phyloP scores from a whole-genome alignment of 2,797 vertebrate genomes.

The Enteromius argenteus region DNA sequence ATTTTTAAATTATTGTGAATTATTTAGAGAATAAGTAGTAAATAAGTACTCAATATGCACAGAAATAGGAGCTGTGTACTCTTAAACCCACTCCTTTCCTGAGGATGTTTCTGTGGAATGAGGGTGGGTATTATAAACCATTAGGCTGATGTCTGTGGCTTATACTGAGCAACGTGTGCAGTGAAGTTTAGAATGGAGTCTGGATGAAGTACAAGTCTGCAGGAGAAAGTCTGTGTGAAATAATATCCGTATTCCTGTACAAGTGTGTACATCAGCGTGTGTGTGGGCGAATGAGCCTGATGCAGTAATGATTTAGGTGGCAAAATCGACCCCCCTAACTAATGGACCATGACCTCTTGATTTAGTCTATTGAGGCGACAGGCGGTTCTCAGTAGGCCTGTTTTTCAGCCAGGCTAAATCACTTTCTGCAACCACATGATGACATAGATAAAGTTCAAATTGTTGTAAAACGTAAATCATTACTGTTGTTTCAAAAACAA shows the following conservation, averaged over 20 bases:
- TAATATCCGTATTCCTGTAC: slow-evolving; percentile 58
- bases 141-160: slow-evolving; percentile 77
- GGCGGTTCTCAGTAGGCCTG: slow-evolving; percentile 60
- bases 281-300: slow-evolving; percentile 32
- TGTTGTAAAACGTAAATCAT: background rate
- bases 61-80: slow-evolving; percentile 61
- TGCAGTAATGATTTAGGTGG: slow-evolving; percentile 62
- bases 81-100: slow-evolving; percentile 58
- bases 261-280: slow-evolving; percentile 23
- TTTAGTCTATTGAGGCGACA: slow-evolving; percentile 63
- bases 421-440: slow-evolving; percentile 59
- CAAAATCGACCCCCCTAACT: slow-evolving; percentile 56
- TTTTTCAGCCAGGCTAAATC: slow-evolving; percentile 64
- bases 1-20: background rate
- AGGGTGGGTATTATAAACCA: slow-evolving; percentile 73
- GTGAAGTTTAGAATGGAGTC: slow-evolving; percentile 8
- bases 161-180: slow-evolving; percentile 57
- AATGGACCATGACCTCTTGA: slow-evolving; percentile 62
- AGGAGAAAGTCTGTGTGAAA: slow-evolving; percentile 26
- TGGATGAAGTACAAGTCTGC: slow-evolving; percentile 13
- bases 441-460: slow-evolving; percentile 60
- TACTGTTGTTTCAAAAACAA: background rate
- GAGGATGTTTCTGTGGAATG: slow-evolving; percentile 73
- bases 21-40: background rate
- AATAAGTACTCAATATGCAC: slow-evolving; percentile 8